Conservation (phyloP, 2,888 invertebrate genomes). For the Agrochola circellaris region DNA sequence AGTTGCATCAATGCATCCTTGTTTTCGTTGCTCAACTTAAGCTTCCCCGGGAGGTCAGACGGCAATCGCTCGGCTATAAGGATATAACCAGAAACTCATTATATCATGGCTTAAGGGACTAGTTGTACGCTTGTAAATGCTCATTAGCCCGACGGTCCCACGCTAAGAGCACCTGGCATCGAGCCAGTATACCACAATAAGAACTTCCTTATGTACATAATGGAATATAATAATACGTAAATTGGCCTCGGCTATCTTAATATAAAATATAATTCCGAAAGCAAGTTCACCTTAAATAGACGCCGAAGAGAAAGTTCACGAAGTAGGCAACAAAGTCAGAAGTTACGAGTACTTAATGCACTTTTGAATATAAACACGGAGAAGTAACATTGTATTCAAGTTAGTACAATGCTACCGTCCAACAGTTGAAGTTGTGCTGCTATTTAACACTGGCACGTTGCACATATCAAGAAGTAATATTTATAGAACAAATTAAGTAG, state of each 20-base stretch:
- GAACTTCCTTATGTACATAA: conserved; percentile 51
- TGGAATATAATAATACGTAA: conserved; percentile 53
- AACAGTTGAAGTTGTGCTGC: conserved; percentile 56
- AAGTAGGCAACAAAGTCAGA: conserved; percentile 71
- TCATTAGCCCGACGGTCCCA: conserved; percentile 48
- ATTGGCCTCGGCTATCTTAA: conserved; percentile 28
- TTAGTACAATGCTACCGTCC: conserved; percentile 69
- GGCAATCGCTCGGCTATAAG: conserved; percentile 37
- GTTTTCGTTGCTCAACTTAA: not conserved
- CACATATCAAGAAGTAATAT: conserved; percentile 57
- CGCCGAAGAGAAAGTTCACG: conserved; percentile 61
- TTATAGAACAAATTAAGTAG: conserved; percentile 38
- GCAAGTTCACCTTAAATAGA: conserved; percentile 56
- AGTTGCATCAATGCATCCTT: not conserved
- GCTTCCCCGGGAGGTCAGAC: conserved; percentile 12
- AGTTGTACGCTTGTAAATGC: conserved; percentile 56
- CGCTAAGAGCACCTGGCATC: conserved; percentile 49
- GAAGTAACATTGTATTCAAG: conserved; percentile 73
- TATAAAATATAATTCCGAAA: conserved; percentile 48
- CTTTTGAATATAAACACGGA: conserved; percentile 78
- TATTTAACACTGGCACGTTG: conserved; percentile 59
- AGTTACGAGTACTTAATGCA: conserved; percentile 77
- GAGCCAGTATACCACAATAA: conserved; percentile 52
- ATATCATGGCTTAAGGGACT: conserved; percentile 57
- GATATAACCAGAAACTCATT: conserved; percentile 54